Percentiles rank a stretch among this genome's conserved stretches.
Conservation (phyloP, 1,140 invertebrate species). For the Phenacoccus solenopsis region DNA sequence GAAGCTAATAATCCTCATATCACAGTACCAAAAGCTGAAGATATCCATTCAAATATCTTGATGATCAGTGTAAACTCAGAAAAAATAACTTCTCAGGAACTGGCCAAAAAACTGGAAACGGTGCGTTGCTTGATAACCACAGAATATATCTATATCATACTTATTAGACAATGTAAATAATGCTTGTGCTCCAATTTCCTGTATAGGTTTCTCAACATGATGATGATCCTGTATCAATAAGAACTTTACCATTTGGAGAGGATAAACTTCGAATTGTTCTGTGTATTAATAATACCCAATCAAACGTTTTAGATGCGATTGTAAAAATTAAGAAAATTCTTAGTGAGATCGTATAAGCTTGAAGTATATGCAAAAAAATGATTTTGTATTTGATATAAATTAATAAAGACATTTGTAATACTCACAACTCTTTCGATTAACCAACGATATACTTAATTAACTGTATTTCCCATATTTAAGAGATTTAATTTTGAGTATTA, state of each 20-base stretch:
- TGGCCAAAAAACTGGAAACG: constrained; percentile 41
- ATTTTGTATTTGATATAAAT: background rate
- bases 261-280: background rate
- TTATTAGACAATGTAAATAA: background rate
- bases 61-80: constrained; percentile 44
- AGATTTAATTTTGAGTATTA: too few species aligned
- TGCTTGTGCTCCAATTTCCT: background rate
- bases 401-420: background rate
- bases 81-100: constrained; percentile 38
- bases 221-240: background rate
- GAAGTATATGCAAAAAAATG: too few species aligned
- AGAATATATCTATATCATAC: background rate
- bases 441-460: too few species aligned
- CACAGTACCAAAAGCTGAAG: constrained; percentile 44
- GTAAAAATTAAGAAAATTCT: background rate
- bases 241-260: background rate
- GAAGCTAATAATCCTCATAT: constrained; percentile 36
- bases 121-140: constrained; percentile 31
- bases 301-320: background rate
- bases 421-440: too few species aligned
- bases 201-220: background rate
- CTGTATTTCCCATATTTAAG: too few species aligned
- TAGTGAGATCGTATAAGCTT: background rate
- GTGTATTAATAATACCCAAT: background rate
- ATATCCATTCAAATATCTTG: constrained; percentile 66